Percentiles rank a stretch among this genome's conserved stretches.
These are phyloP conservation scores for Steatornis caripensis DNA, from an alignment of 2,113 vertebrate species.

Conservation along the genomic window DNA sequence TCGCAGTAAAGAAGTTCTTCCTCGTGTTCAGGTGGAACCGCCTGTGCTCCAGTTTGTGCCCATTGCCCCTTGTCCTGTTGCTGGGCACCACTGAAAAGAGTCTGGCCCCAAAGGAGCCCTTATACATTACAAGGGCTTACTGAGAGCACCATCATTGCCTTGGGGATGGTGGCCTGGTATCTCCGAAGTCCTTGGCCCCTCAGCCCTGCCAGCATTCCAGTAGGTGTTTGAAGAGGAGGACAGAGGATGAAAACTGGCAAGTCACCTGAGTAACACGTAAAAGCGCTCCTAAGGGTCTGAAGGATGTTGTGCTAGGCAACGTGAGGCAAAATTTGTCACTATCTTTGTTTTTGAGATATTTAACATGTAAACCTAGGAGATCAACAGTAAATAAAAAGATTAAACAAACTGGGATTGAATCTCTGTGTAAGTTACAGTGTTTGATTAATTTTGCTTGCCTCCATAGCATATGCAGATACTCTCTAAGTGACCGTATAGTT, in stretches of 20 bases:
- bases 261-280: rapidly evolving
- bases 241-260: too few relatives aligned
- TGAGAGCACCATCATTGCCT: too few relatives aligned
- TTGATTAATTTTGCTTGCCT: neutral
- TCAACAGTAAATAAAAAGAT: neutral
- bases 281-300: too few relatives aligned
- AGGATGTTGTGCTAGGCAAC: neutral
- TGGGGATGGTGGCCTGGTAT: too few relatives aligned
- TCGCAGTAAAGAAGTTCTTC: too few relatives aligned
- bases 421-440: neutral
- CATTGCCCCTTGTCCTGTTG: too few relatives aligned
- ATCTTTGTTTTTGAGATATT: neutral
- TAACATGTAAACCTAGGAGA: neutral
- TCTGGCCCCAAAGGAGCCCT: too few relatives aligned
- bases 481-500: neutral
- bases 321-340: neutral
- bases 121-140: too few relatives aligned
- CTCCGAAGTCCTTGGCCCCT: too few relatives aligned
- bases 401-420: neutral
- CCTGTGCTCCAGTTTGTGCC: too few relatives aligned
- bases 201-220: neutral
- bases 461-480: neutral
- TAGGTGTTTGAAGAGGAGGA: neutral
- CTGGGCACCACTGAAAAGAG: too few relatives aligned
- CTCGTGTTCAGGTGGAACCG: too few relatives aligned